A percentile compares a stretch with the other conserved stretches of the same genome.
Evolutionary conservation across 2,113 vertebrate species (phyloP).

Genomic region (Scomber colias): DNA sequence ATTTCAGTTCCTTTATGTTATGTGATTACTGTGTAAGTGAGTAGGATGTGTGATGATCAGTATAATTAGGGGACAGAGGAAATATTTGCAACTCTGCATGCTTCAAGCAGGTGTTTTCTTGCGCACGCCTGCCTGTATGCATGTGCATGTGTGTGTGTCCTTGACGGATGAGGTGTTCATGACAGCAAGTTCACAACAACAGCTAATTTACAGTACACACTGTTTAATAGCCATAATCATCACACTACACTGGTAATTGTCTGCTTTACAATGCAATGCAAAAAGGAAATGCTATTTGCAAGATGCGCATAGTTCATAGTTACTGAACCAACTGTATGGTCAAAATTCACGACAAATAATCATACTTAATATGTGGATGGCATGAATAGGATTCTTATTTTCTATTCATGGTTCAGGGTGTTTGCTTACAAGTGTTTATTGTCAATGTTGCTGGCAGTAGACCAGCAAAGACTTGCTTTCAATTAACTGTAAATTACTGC

Average conservation of each 20-base stretch:
- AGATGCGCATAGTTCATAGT: slow-evolving; percentile 19
- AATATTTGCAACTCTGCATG: not conserved
- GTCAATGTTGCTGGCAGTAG: slow-evolving; percentile 36
- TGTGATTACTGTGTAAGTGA: slow-evolving; percentile 17
- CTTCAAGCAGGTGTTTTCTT: slow-evolving; percentile 36
- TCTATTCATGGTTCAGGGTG: slow-evolving; percentile 24
- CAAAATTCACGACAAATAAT: slow-evolving; percentile 58
- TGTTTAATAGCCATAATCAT: slow-evolving; percentile 54
- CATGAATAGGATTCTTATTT: slow-evolving; percentile 49
- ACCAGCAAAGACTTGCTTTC: not conserved
- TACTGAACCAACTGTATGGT: slow-evolving; percentile 46
- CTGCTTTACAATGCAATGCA: not conserved
- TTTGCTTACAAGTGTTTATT: slow-evolving; percentile 58
- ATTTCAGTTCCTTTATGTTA: slow-evolving; percentile 10
- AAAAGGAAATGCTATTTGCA: slow-evolving; percentile 42
- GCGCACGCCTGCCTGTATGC: not conserved
- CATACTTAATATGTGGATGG: slow-evolving; percentile 15
- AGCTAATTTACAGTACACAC: slow-evolving; percentile 46
- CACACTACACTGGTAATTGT: slow-evolving; percentile 43
- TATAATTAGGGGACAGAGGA: slow-evolving; percentile 27
- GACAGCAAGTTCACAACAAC: slow-evolving; percentile 40
- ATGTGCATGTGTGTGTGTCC: slow-evolving; percentile 12
- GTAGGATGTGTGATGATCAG: slow-evolving; percentile 7
- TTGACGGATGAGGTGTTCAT: slow-evolving; percentile 5
- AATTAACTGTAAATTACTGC: not conserved